phyloP scores from a whole-genome alignment of 1,140 invertebrate species.

The Rhizoglyphus robini region DNA sequence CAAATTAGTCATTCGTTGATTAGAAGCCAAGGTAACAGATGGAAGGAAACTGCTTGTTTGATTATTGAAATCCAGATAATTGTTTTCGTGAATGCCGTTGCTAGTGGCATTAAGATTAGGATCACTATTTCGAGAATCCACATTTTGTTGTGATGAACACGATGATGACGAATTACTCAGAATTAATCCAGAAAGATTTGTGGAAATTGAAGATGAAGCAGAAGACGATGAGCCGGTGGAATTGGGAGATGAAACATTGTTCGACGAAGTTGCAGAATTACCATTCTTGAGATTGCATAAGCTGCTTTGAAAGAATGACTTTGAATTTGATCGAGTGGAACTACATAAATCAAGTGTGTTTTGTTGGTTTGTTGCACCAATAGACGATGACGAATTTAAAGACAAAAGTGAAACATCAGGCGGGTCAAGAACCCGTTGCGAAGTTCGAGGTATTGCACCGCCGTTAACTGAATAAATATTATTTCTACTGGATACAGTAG shows the following conservation, averaged over 20 bases:
- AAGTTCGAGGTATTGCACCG: not conserved
- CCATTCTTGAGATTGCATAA: not conserved
- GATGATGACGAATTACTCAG: conserved; percentile 7
- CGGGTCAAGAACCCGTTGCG: conserved; percentile 8
- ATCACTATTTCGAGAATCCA: too few relatives aligned
- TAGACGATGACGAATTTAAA: not conserved
- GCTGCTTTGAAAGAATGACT: not conserved
- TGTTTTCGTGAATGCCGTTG: not conserved
- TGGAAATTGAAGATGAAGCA: not conserved
- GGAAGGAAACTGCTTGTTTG: not conserved
- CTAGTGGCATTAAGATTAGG: not conserved
- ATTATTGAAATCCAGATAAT: not conserved
- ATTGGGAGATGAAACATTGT: not conserved
- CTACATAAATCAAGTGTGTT: conserved; percentile 14
- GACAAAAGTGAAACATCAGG: conserved; percentile 9
- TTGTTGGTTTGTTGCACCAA: not conserved
- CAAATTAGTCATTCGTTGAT: not conserved
- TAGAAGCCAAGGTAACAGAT: not conserved
- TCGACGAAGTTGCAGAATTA: not conserved
- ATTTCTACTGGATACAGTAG: not conserved
- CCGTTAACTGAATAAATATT: not conserved
- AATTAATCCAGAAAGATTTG: not conserved
- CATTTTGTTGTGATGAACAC: too few relatives aligned
- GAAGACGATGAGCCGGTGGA: not conserved
- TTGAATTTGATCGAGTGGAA: not conserved